Conservation (phyloP, 37 sponge, comb jelly and placozoan species). For the Lycopodina hypogea region DNA sequence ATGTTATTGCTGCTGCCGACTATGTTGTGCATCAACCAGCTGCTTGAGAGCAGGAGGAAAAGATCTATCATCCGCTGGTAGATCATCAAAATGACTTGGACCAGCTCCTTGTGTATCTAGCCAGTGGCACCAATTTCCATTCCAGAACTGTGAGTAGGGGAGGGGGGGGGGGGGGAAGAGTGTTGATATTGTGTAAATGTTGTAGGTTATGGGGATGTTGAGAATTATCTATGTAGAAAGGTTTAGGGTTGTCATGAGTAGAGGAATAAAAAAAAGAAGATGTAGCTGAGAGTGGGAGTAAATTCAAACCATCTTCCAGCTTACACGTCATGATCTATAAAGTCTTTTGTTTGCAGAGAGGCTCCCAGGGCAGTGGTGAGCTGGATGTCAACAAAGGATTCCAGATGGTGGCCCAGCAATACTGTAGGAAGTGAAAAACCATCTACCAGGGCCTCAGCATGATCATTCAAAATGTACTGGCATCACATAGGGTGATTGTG, state of each 20-base stretch:
- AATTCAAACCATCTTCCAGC: no score
- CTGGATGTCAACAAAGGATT: constrained; percentile 67
- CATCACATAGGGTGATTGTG: constrained; percentile 74
- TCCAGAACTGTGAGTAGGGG: background rate
- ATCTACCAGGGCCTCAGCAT: constrained; percentile 81
- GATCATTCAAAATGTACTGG: constrained; percentile 75
- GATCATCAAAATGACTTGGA: constrained; percentile 74
- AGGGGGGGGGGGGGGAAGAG: no score
- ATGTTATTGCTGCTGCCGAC: no score
- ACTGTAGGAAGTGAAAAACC: constrained; percentile 75
- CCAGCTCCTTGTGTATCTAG: constrained; percentile 48
- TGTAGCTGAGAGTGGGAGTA: no score
- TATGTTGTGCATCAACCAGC: constrained; percentile 56
- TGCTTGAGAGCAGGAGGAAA: constrained; percentile 84
- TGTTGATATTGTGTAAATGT: no score
- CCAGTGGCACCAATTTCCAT: constrained; percentile 20
- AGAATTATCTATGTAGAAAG: no score
- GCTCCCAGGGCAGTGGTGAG: background rate
- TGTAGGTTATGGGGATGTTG: no score
- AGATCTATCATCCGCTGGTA: constrained; percentile 68
- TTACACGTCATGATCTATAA: no score
- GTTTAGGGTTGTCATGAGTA: no score
- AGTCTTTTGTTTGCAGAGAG: no score
- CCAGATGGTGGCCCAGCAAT: constrained; percentile 71
- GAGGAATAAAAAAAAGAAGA: no score